Percentiles rank a stretch among this genome's conserved stretches.
Conservation (phyloP, 2,888 invertebrate genomes). For the Tryphoninae sp. region DNA sequence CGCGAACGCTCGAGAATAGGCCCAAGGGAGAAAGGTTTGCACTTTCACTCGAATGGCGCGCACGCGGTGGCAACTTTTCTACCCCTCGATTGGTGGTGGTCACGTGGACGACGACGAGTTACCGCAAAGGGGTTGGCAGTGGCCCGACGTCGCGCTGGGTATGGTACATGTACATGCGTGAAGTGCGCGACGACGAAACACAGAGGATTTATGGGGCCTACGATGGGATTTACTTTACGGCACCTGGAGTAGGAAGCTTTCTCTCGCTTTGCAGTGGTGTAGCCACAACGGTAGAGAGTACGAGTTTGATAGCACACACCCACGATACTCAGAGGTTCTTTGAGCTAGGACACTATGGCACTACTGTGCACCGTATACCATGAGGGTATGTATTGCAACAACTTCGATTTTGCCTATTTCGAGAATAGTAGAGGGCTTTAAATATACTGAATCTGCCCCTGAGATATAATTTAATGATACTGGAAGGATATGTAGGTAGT, state of each 20-base stretch:
- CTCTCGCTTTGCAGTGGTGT: constrained; percentile 21
- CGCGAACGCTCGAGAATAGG: background rate
- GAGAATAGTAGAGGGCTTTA: background rate
- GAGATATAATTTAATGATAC: too few species aligned
- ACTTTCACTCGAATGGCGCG: constrained; percentile 59
- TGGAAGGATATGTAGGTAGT: too few species aligned
- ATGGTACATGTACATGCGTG: constrained; percentile 39
- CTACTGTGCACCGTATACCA: background rate
- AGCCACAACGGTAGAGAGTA: constrained; percentile 32
- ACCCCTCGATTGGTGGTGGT: constrained; percentile 13
- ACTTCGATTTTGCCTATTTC: background rate
- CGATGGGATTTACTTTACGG: constrained; percentile 67
- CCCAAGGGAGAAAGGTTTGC: constrained; percentile 39
- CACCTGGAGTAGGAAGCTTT: constrained; percentile 46
- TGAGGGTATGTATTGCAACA: background rate
- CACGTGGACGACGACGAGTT: constrained; percentile 58
- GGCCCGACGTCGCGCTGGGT: constrained; percentile 32
- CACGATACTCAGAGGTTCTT: constrained; percentile 51
- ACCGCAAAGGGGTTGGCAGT: constrained; percentile 45
- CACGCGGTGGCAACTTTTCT: constrained; percentile 49
- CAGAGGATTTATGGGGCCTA: constrained; percentile 66
- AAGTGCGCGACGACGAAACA: constrained; percentile 63
- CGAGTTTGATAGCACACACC: constrained; percentile 54
- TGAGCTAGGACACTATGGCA: constrained; percentile 21
- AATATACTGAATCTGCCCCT: too few species aligned